Percentiles rank a stretch among this genome's conserved stretches.
Conservation (phyloP, 2,888 invertebrate genomes). For the Mayetiola destructor region DNA sequence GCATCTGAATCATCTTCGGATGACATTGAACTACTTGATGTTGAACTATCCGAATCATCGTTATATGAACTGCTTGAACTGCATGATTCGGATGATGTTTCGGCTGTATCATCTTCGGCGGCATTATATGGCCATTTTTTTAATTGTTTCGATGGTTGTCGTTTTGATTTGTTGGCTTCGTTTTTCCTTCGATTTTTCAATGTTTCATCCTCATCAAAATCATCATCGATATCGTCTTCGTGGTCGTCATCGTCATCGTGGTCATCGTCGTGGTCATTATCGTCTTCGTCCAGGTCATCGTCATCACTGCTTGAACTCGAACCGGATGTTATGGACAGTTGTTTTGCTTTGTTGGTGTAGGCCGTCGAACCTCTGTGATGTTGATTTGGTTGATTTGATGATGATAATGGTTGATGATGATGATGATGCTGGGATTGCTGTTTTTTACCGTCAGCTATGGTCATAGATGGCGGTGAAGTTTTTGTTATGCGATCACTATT, state of each 20-base stretch:
- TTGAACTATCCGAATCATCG: slow-evolving; percentile 11
- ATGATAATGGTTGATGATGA: not conserved
- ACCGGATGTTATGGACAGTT: not conserved
- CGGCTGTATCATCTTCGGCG: slow-evolving; percentile 27
- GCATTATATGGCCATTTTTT: too few relatives aligned
- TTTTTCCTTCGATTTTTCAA: too few relatives aligned
- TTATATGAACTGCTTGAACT: slow-evolving; percentile 15
- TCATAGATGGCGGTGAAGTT: slow-evolving; percentile 18
- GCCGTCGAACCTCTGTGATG: not conserved
- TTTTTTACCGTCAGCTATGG: too few relatives aligned
- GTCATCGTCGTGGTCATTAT: slow-evolving; percentile 25
- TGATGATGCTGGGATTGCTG: slow-evolving; percentile 10
- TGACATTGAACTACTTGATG: not conserved
- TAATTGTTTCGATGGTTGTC: too few relatives aligned
- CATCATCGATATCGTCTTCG: slow-evolving; percentile 28
- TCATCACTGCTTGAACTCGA: slow-evolving; percentile 23
- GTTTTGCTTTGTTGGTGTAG: not conserved
- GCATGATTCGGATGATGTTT: slow-evolving; percentile 20
- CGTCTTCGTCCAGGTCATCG: slow-evolving; percentile 27
- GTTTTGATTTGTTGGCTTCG: too few relatives aligned
- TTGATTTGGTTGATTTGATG: slow-evolving; percentile 19
- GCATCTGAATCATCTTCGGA: slow-evolving; percentile 12
- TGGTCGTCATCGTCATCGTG: slow-evolving; percentile 26
- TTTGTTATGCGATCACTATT: slow-evolving; percentile 40
- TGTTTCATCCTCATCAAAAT: slow-evolving; percentile 20